Base-by-base conservation (phyloP, 2,797 vertebrate species). In the Falco cherrug region DNA sequence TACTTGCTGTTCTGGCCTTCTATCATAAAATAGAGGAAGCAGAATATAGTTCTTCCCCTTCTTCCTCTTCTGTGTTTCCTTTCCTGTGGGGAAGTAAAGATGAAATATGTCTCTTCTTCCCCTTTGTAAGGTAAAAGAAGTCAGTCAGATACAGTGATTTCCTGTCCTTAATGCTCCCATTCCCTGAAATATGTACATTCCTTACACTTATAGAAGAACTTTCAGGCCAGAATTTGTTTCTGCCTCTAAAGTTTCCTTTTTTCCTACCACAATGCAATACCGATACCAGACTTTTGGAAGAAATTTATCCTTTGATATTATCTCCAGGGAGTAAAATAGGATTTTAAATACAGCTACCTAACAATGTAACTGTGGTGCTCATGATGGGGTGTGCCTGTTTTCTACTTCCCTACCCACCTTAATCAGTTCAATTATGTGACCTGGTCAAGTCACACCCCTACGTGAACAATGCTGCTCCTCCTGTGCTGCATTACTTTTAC, bases 391-490 rank as follows among this genome's bases (percentile, higher is more conserved):
- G 95, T 89, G 95, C 51, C 92, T 95, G 81, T 91, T 93, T 96
- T 82, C 81, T 87, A 14, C 50, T 80, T 51, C 74, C 37, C 70
- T 85, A 3, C 61, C 50, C 77, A 67, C 79, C 68, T 71, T 74
- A 91, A 85, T 71, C 77, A 56, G 90, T 87, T 86, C 64, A 80
- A 84, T 80, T 67, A 37, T 1, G 0, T 92, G 83, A 92, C 48
- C 75, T 51, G 53, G 48, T 48, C 24, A 68, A 59, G 90, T 77
- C 77, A 84, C 89, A 76, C 74, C 82, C 77, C 59, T 73, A 4
- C 25, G 50, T 85, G 76, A 96, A n/a, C 76, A 96, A 96, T 77
- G 85, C 89, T 97, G 92, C 73, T 89, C 53, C 85, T 92, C 70
- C 61, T 91, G 67, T 33, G 29, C 60, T 93, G 89, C 48, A 25